Percentiles rank a stretch among this genome's conserved stretches.
phyloP scores from a whole-genome alignment of 2,113 vertebrate species.

The Peromyscus maniculatus region DNA sequence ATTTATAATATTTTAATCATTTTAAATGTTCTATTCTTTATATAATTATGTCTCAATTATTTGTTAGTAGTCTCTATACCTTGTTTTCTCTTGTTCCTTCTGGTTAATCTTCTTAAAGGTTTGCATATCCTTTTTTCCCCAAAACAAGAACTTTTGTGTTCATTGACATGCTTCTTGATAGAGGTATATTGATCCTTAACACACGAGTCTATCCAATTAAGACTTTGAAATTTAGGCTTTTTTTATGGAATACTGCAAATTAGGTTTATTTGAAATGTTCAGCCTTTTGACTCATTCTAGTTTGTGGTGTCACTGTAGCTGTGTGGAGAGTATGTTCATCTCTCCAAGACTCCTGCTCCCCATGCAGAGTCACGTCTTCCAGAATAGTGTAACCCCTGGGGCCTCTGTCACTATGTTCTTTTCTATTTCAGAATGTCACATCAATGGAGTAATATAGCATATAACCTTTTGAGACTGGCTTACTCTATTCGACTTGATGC shows the following conservation, averaged over 20 bases:
- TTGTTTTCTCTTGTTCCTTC: neutral
- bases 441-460: neutral
- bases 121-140: neutral
- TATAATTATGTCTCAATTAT: neutral
- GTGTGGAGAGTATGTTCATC: neutral
- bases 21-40: neutral
- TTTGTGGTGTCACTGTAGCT: neutral
- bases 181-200: neutral
- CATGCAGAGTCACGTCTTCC: neutral
- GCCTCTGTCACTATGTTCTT: neutral
- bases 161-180: neutral
- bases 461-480: constrained; percentile 28
- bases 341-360: neutral
- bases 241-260: neutral
- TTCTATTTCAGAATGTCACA: constrained; percentile 25
- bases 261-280: neutral
- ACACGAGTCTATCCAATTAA: neutral
- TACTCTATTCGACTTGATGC: constrained; percentile 1
- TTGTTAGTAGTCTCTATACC: neutral
- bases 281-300: neutral
- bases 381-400: neutral
- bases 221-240: neutral
- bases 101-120: neutral
- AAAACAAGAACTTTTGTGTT: neutral
- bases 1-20: neutral